Base-by-base conservation (phyloP, 1,140 invertebrate species). In the Heliconius nattereri region DNA sequence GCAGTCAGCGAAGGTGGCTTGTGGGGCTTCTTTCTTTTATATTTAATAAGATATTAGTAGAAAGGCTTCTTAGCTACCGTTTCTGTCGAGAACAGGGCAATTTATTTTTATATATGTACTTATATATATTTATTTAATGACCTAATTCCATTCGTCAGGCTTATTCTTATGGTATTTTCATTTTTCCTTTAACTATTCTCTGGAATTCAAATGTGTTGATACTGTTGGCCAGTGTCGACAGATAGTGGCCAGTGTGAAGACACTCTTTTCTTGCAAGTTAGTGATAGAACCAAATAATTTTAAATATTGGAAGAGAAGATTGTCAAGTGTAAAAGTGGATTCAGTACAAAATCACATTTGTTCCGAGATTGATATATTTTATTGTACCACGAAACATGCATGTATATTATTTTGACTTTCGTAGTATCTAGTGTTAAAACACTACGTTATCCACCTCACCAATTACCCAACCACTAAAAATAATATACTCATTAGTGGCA, bases 51-150 rank as follows among this genome's bases (percentile, higher is more conserved):
- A 76, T 76, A 70, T 76, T 76, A 76, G 35, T 23, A 49, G 19
- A 76, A 76, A 40, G 75, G 75, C 57, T 76, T 73, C n/a, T 49
- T 37, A 80, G 40, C 54, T 81, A 70, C 60, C 60, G 75, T 66
- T 66, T 26, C 23, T 66, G 9, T 26, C 20, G 19, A 52, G 60
- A 66, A 66, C n/a, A 23, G 26, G 11, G 60, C 23, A 66, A 29
- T 66, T 29, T 66, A n/a, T 66, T 57, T 75, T 75, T 26, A 57
- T 75, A 7, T 75, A 13, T 75, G 13, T 74, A 26, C 16, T 54
- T 20, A 52, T 16, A 57, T 66, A 13, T 60, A 11, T 75, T 54
- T 54, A 19, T 29, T 74, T 54, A 57, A 57, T 57, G n/a, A 57
- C 20, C 20, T 23, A 8, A 23, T 57, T 23, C 9, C 20, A 57